A percentile compares a stretch with the other conserved stretches of the same genome.
Conservation (phyloP, 2,888 invertebrate species). For the Epinotia nisella region DNA sequence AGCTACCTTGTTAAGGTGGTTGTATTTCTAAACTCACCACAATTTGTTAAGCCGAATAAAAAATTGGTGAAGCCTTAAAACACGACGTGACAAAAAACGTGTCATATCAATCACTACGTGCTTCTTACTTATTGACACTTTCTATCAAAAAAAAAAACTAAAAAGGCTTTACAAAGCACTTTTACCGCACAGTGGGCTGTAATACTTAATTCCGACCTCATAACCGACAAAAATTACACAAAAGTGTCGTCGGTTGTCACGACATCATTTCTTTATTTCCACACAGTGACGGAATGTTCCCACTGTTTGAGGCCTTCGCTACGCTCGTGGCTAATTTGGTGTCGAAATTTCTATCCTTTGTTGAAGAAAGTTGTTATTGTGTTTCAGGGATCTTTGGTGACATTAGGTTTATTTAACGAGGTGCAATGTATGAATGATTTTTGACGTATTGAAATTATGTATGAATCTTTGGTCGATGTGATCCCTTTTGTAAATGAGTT, state of each 20-base stretch:
- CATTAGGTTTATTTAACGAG: slow-evolving; percentile 2
- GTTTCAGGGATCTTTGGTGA: slow-evolving; percentile 31
- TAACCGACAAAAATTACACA: slow-evolving; percentile 62
- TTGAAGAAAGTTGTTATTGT: slow-evolving; percentile 45
- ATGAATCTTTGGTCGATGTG: neutral
- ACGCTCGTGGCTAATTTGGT: slow-evolving; percentile 55
- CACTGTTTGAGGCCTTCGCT: slow-evolving; percentile 47
- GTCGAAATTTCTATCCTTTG: slow-evolving; percentile 57
- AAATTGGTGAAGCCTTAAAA: slow-evolving; percentile 25
- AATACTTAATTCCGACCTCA: slow-evolving; percentile 52
- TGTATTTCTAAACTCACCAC: slow-evolving; percentile 12
- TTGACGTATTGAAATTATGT: neutral
- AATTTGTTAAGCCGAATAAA: slow-evolving; percentile 2
- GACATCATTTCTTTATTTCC: slow-evolving; percentile 62
- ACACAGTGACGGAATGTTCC: slow-evolving; percentile 56
- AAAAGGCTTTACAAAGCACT: slow-evolving; percentile 43
- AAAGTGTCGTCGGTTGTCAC: slow-evolving; percentile 63
- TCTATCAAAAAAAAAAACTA: slow-evolving; percentile 39
- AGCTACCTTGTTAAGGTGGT: slow-evolving; percentile 11
- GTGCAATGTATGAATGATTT: neutral
- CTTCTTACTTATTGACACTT: slow-evolving; percentile 43
- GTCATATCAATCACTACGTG: slow-evolving; percentile 31
- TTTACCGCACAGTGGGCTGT: slow-evolving; percentile 46
- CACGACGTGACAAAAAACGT: slow-evolving; percentile 24
- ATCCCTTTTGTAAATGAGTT: neutral